A percentile compares a stretch with the other conserved stretches of the same genome.
These are phyloP conservation scores for Rotaria macrura DNA, from an alignment of 2,888 invertebrate species.

Conservation along the genomic window DNA sequence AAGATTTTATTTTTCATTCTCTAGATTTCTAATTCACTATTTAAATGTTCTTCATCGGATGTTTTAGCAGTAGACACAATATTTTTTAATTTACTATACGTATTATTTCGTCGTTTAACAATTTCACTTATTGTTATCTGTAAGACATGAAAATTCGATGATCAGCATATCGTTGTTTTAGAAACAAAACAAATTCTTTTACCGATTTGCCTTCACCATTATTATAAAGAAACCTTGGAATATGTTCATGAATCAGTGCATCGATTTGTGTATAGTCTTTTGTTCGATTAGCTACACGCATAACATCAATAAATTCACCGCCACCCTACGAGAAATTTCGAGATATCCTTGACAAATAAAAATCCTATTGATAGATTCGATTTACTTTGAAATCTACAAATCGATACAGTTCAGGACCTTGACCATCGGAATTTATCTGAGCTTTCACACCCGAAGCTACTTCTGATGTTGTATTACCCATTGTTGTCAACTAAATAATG, in stretches of 20 bases:
- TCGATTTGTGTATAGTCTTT: constrained; percentile 62
- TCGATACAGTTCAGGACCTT: constrained; percentile 31
- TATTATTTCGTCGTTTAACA: constrained; percentile 73
- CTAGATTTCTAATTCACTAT: background rate
- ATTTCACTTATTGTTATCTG: constrained; percentile 67
- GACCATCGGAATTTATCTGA: constrained; percentile 27
- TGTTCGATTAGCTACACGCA: constrained; percentile 40
- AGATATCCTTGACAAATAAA: background rate
- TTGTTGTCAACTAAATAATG: background rate
- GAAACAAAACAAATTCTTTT: background rate
- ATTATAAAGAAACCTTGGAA: constrained; percentile 75
- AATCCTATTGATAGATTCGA: too few relatives aligned
- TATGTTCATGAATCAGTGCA: constrained; percentile 77
- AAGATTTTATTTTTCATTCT: constrained; percentile 37
- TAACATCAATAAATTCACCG: constrained; percentile 75
- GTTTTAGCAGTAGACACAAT: constrained; percentile 38
- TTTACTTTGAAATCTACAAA: constrained; percentile 38
- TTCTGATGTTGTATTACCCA: constrained; percentile 33
- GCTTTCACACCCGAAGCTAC: constrained; percentile 30
- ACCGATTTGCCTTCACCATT: constrained; percentile 80
- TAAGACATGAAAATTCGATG: background rate
- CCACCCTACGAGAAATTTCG: background rate
- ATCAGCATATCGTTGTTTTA: background rate
- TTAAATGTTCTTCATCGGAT: constrained; percentile 38
- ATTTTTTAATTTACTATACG: constrained; percentile 53